Percentiles rank a stretch among this genome's conserved stretches.
Evolutionary conservation across 2,888 invertebrate species (phyloP).

Genomic region (Drosophila tanythrix): DNA sequence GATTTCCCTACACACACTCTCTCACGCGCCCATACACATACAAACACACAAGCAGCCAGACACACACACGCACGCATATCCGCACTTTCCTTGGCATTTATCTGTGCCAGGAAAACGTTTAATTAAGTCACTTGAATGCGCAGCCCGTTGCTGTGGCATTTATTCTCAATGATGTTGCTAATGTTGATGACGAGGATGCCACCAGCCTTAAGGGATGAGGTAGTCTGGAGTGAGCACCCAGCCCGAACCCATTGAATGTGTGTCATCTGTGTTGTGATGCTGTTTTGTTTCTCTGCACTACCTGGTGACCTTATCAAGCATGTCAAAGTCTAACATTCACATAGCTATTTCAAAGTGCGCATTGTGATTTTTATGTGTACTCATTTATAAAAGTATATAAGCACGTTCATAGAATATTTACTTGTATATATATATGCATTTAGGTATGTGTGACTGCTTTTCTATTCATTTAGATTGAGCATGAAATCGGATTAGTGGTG

Average conservation of each 20-base stretch:
- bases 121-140: conserved; percentile 78
- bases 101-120: conserved; percentile 72
- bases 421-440: not conserved
- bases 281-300: conserved; percentile 35
- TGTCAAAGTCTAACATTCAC: conserved; percentile 40
- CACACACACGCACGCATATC: conserved; percentile 11
- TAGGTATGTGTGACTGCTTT: conserved; percentile 1
- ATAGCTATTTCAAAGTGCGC: conserved; percentile 59
- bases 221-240: not conserved
- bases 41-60: conserved; percentile 1
- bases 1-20: conserved; percentile 37
- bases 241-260: conserved; percentile 8
- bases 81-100: conserved; percentile 51
- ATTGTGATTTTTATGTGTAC: conserved; percentile 61
- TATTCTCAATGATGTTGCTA: conserved; percentile 78
- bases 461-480: conserved; percentile 50
- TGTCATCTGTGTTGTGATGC: conserved; percentile 22
- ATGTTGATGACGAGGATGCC: conserved; percentile 66
- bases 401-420: not conserved
- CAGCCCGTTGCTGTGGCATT: conserved; percentile 74
- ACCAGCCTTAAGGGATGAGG: conserved; percentile 16
- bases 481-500: conserved; percentile 44
- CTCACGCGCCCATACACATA: not conserved
- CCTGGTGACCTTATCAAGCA: conserved; percentile 62
- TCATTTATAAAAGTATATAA: conserved; percentile 30